These are phyloP conservation scores for Neodontobutis hainanensis DNA, from an alignment of 2,113 vertebrate genomes.

Conservation along the genomic window DNA sequence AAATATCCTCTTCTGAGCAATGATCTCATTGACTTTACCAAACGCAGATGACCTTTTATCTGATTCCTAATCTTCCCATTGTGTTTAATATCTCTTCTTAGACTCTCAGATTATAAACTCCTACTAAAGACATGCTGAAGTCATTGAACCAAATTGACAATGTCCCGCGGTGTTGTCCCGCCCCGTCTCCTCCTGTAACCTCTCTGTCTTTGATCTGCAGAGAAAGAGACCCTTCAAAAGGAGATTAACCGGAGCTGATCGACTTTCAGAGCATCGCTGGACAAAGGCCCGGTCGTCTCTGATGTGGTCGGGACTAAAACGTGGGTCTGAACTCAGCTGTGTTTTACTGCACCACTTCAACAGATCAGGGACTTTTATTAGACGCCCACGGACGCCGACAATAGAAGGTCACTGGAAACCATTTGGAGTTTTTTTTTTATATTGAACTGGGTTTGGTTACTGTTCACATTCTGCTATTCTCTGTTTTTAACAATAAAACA, in stretches of 20 bases:
- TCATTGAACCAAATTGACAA: slow-evolving; percentile 31
- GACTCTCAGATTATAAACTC: slow-evolving; percentile 1
- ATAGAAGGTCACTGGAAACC: slow-evolving; percentile 51
- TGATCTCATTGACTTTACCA: too few species aligned
- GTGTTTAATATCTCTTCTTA: neutral
- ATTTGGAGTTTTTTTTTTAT: too few species aligned
- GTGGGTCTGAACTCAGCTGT: slow-evolving; percentile 23
- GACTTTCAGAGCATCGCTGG: slow-evolving; percentile 56
- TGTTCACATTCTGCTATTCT: neutral
- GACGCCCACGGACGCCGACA: slow-evolving; percentile 48
- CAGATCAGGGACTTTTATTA: slow-evolving; percentile 39
- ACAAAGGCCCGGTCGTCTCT: slow-evolving; percentile 52
- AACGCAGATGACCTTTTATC: too few species aligned
- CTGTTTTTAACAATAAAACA: slow-evolving; percentile 23
- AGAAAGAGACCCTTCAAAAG: slow-evolving; percentile 52
- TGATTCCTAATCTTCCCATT: too few species aligned
- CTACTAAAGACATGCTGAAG: slow-evolving; percentile 28
- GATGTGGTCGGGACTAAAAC: slow-evolving; percentile 48
- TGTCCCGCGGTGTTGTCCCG: slow-evolving; percentile 9
- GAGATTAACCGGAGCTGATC: slow-evolving; percentile 47
- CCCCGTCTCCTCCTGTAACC: slow-evolving; percentile 15
- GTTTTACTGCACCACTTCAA: slow-evolving; percentile 47
- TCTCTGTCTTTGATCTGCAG: slow-evolving; percentile 53
- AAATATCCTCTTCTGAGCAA: too few species aligned
- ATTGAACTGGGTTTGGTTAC: slow-evolving; percentile 24